Percentiles rank a stretch among this genome's conserved stretches.
Conservation (phyloP, 2,113 vertebrate species). For the Istiophorus platypterus region DNA sequence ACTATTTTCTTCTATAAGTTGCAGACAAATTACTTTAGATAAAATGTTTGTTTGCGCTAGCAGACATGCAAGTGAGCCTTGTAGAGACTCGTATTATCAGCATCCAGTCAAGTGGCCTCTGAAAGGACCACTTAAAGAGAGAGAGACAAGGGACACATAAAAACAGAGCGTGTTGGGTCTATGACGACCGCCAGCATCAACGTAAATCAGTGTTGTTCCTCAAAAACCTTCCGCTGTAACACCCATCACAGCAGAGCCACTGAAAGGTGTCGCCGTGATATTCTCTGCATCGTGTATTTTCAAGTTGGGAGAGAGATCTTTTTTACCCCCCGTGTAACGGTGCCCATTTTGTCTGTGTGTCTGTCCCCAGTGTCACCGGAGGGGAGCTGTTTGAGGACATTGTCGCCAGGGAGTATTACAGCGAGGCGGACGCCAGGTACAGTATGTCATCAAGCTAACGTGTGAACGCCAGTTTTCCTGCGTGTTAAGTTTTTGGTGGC, state of each 20-base stretch:
- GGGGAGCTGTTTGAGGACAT: slow-evolving; percentile 99
- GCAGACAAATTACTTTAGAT: neutral
- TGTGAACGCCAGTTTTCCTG: neutral
- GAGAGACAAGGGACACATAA: neutral
- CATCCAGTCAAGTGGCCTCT: slow-evolving; percentile 7
- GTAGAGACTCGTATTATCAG: neutral
- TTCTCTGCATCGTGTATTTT: neutral
- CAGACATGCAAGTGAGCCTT: too few relatives aligned
- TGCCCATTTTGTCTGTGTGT: neutral
- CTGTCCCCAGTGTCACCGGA: slow-evolving; percentile 91
- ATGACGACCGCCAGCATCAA: neutral
- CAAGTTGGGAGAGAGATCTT: neutral
- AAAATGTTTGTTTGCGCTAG: neutral
- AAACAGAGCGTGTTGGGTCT: neutral
- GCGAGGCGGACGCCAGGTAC: slow-evolving; percentile 98
- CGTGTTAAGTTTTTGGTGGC: neutral
- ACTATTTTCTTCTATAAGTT: neutral
- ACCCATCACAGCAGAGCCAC: neutral
- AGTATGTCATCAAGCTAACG: neutral
- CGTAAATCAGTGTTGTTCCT: neutral
- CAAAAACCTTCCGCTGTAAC: neutral
- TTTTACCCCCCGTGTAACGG: neutral
- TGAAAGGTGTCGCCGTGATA: neutral
- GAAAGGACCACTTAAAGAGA: neutral
- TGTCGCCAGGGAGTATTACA: slow-evolving; percentile 99